Evolutionary conservation across 2,888 invertebrate genomes (phyloP).

Genomic region (Criorhina ranunculi): DNA sequence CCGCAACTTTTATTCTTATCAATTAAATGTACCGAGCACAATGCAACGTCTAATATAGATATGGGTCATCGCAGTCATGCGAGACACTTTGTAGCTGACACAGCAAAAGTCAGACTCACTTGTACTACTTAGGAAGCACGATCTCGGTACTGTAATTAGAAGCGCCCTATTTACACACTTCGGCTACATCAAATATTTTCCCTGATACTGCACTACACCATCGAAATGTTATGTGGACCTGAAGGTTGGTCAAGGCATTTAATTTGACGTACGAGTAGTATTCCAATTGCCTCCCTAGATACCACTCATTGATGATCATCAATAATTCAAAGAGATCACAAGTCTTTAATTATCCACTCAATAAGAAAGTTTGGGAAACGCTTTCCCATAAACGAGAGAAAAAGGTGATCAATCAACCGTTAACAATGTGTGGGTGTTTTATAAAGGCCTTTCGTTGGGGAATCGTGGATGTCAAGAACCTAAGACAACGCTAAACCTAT

Average conservation of each 20-base stretch:
- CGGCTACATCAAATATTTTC: slow-evolving; percentile 46
- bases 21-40: slow-evolving; percentile 45
- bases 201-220: slow-evolving; percentile 8
- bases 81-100: slow-evolving; percentile 10
- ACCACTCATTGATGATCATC: no score
- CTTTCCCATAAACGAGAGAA: no score
- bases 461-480: no score
- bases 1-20: slow-evolving; percentile 29
- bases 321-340: no score
- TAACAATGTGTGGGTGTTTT: no score
- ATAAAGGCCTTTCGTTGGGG: no score
- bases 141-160: slow-evolving; percentile 30
- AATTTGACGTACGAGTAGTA: no score
- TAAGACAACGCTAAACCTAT: no score
- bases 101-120: slow-evolving; percentile 22
- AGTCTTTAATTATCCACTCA: no score
- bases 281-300: no score
- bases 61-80: slow-evolving; percentile 33
- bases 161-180: slow-evolving; percentile 3
- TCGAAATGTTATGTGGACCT: not conserved
- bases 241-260: not conserved
- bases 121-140: slow-evolving; percentile 24
- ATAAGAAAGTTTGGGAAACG: no score
- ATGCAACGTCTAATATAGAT: slow-evolving; percentile 41
- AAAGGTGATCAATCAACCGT: no score